These are phyloP conservation scores for Palaemon carinicauda DNA, from an alignment of 1,140 invertebrate genomes.

Conservation along the genomic window DNA sequence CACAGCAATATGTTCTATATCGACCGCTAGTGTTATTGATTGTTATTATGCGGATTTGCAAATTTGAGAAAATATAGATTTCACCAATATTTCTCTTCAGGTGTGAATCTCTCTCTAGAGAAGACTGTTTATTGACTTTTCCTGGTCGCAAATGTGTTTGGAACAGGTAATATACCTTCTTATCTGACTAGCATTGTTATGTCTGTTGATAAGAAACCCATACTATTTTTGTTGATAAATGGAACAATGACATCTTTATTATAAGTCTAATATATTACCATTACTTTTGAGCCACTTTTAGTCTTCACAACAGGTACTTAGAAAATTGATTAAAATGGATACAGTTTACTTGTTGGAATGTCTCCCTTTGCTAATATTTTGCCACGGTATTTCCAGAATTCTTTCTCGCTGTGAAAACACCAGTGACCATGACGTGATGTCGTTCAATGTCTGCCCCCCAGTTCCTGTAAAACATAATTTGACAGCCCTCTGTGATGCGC, in stretches of 20 bases:
- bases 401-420: slow-evolving; percentile 18
- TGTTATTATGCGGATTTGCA: not conserved
- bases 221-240: too few relatives aligned
- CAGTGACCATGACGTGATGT: slow-evolving; percentile 25
- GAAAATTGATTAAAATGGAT: not conserved
- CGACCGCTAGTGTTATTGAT: not conserved
- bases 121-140: slow-evolving; percentile 72
- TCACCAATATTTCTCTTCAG: slow-evolving; percentile 25
- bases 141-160: slow-evolving; percentile 84
- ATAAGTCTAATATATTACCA: too few relatives aligned
- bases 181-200: too few relatives aligned
- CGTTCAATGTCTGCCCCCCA: slow-evolving; percentile 40
- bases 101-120: not conserved
- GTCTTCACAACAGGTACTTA: too few relatives aligned
- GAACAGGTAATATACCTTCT: slow-evolving; percentile 69
- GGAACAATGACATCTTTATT: too few relatives aligned
- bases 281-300: too few relatives aligned
- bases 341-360: not conserved
- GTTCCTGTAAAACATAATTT: slow-evolving; percentile 17
- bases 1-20: not conserved
- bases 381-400: not conserved
- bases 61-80: not conserved
- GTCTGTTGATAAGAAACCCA: too few relatives aligned
- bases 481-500: slow-evolving; percentile 70
- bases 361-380: not conserved